A percentile compares a stretch with the other conserved stretches of the same genome.
These are phyloP conservation scores for Leucozona laternaria DNA, from an alignment of 2,888 invertebrate genomes.

Conservation along the genomic window DNA sequence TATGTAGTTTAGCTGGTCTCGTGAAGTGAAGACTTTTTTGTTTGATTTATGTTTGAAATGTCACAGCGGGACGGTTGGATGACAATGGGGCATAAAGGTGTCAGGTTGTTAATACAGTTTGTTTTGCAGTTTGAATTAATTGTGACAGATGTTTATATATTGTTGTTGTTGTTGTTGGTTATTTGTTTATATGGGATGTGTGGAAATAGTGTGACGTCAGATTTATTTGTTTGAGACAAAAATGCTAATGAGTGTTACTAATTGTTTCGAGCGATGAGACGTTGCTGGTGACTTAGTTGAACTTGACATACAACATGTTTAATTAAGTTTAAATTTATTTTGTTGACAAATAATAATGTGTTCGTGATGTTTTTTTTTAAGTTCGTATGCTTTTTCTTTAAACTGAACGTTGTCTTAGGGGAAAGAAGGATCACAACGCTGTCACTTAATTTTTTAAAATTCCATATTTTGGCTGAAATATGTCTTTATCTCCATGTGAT, in stretches of 20 bases:
- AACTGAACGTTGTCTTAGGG: background rate
- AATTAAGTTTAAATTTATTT: slow-evolving; percentile 17
- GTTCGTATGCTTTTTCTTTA: background rate
- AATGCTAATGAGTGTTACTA: slow-evolving; percentile 45
- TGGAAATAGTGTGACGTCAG: slow-evolving; percentile 38
- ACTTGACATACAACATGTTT: slow-evolving; percentile 32
- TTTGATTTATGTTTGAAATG: slow-evolving; percentile 50
- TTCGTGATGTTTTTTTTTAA: background rate
- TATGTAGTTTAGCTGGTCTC: slow-evolving; percentile 13
- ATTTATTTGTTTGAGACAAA: slow-evolving; percentile 17
- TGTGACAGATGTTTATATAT: slow-evolving; percentile 25
- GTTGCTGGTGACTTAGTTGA: slow-evolving; percentile 7
- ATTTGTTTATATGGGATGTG: slow-evolving; percentile 2
- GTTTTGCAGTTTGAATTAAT: slow-evolving; percentile 30
- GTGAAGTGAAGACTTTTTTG: slow-evolving; percentile 14
- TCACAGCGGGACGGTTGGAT: slow-evolving; percentile 31
- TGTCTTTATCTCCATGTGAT: no score
- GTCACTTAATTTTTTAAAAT: background rate
- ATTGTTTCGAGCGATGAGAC: slow-evolving; percentile 21
- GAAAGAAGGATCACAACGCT: background rate
- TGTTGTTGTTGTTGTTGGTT: background rate
- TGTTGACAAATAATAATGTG: background rate
- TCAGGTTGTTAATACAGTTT: slow-evolving; percentile 31
- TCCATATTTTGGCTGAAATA: no score
- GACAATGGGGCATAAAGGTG: slow-evolving; percentile 45